A percentile compares a stretch with the other conserved stretches of the same genome.
Evolutionary conservation across 2,888 invertebrate species (phyloP).

Genomic region (Coleophora flavipennella): DNA sequence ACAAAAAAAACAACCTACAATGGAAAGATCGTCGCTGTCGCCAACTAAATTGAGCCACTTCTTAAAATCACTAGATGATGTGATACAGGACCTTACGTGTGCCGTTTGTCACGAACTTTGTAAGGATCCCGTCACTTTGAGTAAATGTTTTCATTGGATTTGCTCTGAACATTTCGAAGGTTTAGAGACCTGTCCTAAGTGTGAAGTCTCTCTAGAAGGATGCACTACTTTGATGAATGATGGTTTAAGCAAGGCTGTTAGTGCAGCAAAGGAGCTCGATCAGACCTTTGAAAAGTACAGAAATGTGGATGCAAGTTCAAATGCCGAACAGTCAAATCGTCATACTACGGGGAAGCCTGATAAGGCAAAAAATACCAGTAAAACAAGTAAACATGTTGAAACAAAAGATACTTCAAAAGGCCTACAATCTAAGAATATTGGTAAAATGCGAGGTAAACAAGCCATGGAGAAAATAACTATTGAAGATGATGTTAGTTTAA

Average conservation of each 20-base stretch:
- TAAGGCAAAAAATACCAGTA: conserved; percentile 10
- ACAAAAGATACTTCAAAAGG: too few species aligned
- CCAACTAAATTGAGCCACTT: conserved; percentile 32
- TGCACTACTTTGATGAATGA: conserved; percentile 35
- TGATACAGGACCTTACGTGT: conserved; percentile 47
- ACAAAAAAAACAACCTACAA: too few species aligned
- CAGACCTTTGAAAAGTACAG: conserved; percentile 27
- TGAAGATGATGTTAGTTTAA: conserved; percentile 11
- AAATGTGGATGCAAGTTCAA: conserved; percentile 19
- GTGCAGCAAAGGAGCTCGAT: conserved; percentile 35
- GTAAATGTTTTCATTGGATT: conserved; percentile 54
- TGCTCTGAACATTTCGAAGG: conserved; percentile 43
- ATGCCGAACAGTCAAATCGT: conserved; percentile 6
- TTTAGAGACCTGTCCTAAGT: conserved; percentile 42
- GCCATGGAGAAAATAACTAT: neutral
- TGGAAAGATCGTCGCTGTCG: conserved; percentile 32
- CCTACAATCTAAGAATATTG: too few species aligned
- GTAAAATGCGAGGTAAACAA: neutral
- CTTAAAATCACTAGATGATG: conserved; percentile 41
- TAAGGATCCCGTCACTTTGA: conserved; percentile 49
- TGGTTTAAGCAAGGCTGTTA: conserved; percentile 31
- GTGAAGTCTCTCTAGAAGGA: conserved; percentile 33
- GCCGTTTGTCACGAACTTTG: conserved; percentile 44
- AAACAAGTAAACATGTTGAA: neutral
- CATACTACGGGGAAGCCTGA: conserved; percentile 10